A percentile compares a stretch with the other conserved stretches of the same genome.
Evolutionary conservation across 1,140 invertebrate genomes (phyloP).

Genomic region (Gerris buenoi): DNA sequence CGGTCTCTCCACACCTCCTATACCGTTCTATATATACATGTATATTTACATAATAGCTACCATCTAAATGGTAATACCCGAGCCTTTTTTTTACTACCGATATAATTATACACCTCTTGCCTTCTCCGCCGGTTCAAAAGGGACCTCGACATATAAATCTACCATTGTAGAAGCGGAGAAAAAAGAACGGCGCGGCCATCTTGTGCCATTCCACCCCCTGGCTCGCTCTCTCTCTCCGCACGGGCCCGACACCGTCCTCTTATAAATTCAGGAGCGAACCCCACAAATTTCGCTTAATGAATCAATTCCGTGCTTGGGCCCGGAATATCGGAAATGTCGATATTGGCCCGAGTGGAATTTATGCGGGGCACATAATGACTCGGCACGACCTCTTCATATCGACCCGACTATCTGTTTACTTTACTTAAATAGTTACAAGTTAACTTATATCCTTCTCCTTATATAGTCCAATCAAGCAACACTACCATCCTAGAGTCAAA

Average conservation of each 20-base stretch:
- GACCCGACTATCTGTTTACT: too few relatives aligned
- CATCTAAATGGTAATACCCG: constrained; percentile 17
- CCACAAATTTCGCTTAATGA: not conserved
- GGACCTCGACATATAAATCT: constrained; percentile 11
- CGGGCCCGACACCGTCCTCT: not conserved
- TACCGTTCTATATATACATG: constrained; percentile 15
- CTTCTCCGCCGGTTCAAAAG: not conserved
- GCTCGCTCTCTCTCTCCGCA: not conserved
- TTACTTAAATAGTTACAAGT: too few relatives aligned
- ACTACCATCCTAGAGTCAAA: too few relatives aligned
- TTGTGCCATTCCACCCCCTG: not conserved
- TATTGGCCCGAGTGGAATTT: too few relatives aligned
- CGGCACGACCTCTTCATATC: too few relatives aligned
- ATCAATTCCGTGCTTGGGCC: not conserved
- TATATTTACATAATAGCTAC: constrained; percentile 4
- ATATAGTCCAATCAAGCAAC: too few relatives aligned
- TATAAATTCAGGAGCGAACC: not conserved
- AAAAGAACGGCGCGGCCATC: not conserved
- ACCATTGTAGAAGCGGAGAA: not conserved
- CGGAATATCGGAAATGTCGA: too few relatives aligned
- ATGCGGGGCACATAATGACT: too few relatives aligned
- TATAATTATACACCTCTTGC: constrained; percentile 15
- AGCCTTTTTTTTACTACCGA: not conserved
- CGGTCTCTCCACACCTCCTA: constrained; percentile 4
- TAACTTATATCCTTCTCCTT: too few relatives aligned